A percentile compares a stretch with the other conserved stretches of the same genome.
Conservation (phyloP, 2,797 vertebrate genomes). For the Manis crassicaudata region DNA sequence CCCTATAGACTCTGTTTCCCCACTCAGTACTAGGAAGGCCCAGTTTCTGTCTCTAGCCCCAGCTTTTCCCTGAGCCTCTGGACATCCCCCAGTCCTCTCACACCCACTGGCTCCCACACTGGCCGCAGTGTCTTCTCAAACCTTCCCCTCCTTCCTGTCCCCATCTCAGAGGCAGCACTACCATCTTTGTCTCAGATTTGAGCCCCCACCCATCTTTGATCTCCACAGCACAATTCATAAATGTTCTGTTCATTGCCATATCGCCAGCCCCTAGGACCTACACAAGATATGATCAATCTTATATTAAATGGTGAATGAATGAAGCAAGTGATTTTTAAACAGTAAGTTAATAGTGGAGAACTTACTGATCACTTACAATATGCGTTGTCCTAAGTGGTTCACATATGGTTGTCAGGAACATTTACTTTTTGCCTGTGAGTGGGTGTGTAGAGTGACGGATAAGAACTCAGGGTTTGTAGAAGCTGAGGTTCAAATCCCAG, state of each 20-base stretch:
- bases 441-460: neutral
- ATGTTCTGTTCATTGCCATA: neutral
- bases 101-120: no score
- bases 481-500: neutral
- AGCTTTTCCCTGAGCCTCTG: neutral
- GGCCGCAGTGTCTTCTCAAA: neutral
- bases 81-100: neutral
- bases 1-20: neutral
- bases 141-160: neutral
- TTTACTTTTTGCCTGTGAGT: neutral
- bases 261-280: neutral
- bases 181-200: neutral
- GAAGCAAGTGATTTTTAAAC: neutral
- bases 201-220: neutral
- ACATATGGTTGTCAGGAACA: neutral
- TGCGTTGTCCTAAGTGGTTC: neutral
- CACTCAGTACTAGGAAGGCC: neutral
- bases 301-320: neutral
- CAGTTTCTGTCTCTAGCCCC: neutral
- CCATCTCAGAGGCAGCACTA: neutral
- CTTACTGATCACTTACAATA: neutral
- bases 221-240: neutral
- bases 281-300: neutral
- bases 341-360: neutral
- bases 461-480: neutral